phyloP scores from a whole-genome alignment of 1,140 invertebrate species.

The Euschistus heros region DNA sequence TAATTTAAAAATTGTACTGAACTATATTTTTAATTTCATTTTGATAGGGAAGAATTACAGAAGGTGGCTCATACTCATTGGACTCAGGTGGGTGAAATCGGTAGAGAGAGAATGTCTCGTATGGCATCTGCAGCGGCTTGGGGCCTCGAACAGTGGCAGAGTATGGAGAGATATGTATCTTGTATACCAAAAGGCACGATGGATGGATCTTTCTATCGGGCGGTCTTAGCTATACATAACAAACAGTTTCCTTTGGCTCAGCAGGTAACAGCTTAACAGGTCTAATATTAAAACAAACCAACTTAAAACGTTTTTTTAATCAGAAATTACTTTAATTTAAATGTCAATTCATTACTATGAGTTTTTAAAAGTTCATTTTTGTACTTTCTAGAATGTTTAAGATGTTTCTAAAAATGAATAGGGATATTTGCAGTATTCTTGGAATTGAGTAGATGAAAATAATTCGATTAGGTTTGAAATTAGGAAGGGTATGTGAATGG shows the following conservation, averaged over 20 bases:
- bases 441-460: no score
- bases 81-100: conserved; percentile 54
- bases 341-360: no score
- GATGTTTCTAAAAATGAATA: no score
- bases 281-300: no score
- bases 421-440: no score
- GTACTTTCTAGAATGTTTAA: no score
- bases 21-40: conserved; percentile 30
- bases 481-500: no score
- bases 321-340: no score
- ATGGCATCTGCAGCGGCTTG: conserved; percentile 90
- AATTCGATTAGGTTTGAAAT: no score
- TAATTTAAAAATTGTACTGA: no score
- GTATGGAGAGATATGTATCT: conserved; percentile 79
- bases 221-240: conserved; percentile 85
- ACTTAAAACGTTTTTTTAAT: no score
- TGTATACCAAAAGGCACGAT: conserved; percentile 79
- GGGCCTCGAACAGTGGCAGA: conserved; percentile 86
- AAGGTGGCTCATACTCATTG: conserved; percentile 66
- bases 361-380: no score
- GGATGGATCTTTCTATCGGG: conserved; percentile 91
- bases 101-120: conserved; percentile 71
- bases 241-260: conserved; percentile 62
- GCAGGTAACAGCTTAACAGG: conserved; percentile 27
- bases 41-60: conserved; percentile 51